Conservation (phyloP, 2,888 invertebrate species). For the Plemyria rubiginata region DNA sequence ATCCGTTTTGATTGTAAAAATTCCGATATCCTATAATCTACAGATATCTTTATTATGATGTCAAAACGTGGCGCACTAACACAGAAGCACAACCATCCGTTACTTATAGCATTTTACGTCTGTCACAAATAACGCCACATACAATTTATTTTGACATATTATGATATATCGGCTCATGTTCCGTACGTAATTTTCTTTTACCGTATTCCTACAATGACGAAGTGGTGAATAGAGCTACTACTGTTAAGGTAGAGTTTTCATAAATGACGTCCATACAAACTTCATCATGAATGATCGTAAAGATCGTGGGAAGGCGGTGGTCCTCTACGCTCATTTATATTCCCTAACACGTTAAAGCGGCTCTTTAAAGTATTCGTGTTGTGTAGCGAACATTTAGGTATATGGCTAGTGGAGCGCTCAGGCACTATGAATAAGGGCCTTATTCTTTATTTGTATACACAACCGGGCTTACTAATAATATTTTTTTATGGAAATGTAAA, state of each 20-base stretch:
- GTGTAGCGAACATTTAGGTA: no score
- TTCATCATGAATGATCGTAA: no score
- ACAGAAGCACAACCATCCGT: constrained; percentile 7
- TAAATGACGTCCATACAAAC: constrained; percentile 1
- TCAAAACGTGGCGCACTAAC: not conserved
- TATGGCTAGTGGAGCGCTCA: no score
- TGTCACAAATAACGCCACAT: constrained; percentile 38
- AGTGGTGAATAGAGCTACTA: constrained; percentile 30
- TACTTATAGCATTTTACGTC: constrained; percentile 24
- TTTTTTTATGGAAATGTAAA: no score
- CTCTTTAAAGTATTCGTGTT: no score
- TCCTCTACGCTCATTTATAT: no score
- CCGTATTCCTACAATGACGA: constrained; percentile 60
- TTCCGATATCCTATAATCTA: no score
- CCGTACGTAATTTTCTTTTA: constrained; percentile 58
- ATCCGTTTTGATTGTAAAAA: not conserved
- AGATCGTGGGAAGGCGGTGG: no score
- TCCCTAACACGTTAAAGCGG: no score
- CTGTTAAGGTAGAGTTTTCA: not conserved
- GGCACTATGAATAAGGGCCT: no score
- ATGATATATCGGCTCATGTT: constrained; percentile 51
- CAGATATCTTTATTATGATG: not conserved
- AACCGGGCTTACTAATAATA: no score
- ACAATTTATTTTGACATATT: constrained; percentile 57
- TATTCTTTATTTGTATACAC: no score